Evolutionary conservation across 1,140 invertebrate genomes (phyloP), one percentile per base, ranked within the genome.

Genomic region (Drosophila willistoni): DNA sequence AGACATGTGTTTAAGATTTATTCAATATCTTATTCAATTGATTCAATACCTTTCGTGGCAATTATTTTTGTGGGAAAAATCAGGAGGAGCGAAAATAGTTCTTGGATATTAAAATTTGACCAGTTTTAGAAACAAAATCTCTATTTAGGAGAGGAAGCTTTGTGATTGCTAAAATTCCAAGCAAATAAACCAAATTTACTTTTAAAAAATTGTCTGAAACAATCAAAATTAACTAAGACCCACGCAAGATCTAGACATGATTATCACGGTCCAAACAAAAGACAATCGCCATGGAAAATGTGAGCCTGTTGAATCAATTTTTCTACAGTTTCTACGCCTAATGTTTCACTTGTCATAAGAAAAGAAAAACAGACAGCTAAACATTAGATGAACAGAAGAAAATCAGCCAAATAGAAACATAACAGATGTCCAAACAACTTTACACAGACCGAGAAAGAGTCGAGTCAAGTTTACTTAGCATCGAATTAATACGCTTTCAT

Each of bases 401-500:
- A 55, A 44, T 51, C 57, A 77, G 68, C 72, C 78, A 75, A 85
- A 81, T 73, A 81, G 73, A 81, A 84, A 85, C 67, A 66, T 66
- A 80, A 84, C 73, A 84, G 76, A 66, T 84, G 73, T 61, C 68
- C 80, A 61, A 73, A 69, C 62, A 72, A 72, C 68, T 69, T 64
- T 56, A 69, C 6, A 22, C 14, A 51, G 44, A 51, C 9, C 9
- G 29, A 22, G 1, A 3, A 10, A 22, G 7, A 13, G 36, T 39
- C 44, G 44, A 51, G 44, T 62, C 19, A 66, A 62, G 72, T 73
- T 87, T 87, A 82, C 72, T 86, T 87, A 73, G 70, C 70, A 62
- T 87, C 80, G 75, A 80, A 89, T 89, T 89, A 89, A 89, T 89
- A 81, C 74, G 71, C 64, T 84, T 89, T 84, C 84, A 89, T 89